Base-by-base conservation (phyloP, 2,888 invertebrate species). In the Nomada goodeniana region DNA sequence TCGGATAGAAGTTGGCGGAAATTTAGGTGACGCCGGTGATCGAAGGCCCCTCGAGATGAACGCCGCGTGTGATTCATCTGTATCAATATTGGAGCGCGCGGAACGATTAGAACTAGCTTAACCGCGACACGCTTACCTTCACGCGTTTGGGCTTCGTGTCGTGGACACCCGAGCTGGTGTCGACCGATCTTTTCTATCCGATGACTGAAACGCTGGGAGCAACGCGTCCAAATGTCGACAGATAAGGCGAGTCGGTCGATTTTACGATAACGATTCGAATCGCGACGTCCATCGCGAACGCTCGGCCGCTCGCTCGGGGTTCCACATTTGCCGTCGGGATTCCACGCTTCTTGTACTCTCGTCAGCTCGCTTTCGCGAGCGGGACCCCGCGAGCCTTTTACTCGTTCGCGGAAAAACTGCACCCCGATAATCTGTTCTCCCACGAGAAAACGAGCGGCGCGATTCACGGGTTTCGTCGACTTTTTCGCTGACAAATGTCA, bases 31-130 rank as follows among this genome's bases (percentile, higher is more conserved):
- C 84, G 78, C 70, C 61, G 13, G 83, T 86, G 88, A 88, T 84
- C 75, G 88, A 86, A 79, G 77, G 82, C 74, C 80, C 70, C 80
- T 61, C 60, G 86, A 79, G 82, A 80, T 81, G 83, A 82, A 80
- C 80, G 76, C 70, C 77, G 60, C 60, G 64, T 76, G 80, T 88
- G 85, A 88, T 85, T 88, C 88, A 87, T 88, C 86, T 88, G 71
- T 88, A 87, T 88, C 87, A 88, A 88, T 86, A 88, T 85, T 80
- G 77, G 64, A 72, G 79, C 73, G 55, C 77, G 57, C 57, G 63
- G 57, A 42, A 3, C 85, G 85, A 88, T 88, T 88, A 87, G 76
- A 52, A 50, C 23, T 10, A 15, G 42, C 47, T 69, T 73, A 76
- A 13, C 53, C 52, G 69, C 0, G 26, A n/a, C 64, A 13, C 15